Evolutionary conservation across 1,140 invertebrate species (phyloP), one percentile per base, ranked within the genome.

Genomic region (Philotrypesis tridentata): DNA sequence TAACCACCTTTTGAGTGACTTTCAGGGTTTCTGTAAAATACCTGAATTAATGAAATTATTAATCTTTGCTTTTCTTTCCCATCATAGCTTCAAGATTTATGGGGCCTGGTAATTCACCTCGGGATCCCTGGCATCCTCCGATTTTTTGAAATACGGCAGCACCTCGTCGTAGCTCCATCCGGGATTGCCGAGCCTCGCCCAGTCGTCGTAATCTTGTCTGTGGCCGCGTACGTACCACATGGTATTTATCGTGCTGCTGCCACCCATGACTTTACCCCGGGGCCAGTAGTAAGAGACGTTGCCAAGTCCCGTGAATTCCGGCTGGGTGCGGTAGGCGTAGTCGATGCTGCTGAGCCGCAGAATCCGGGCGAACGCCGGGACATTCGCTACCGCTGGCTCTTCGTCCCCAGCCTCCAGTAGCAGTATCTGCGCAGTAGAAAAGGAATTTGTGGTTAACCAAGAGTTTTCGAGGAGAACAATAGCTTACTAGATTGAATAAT

Each of bases 211-310:
- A 79, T 89, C 88, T 37, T 82, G 23, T 4, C 90, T 90, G 88
- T 95, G 93, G 0, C 94, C 95, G 78, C 94, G 86, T 1, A 94
- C 91, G 86, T 95, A 95, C 11, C 93, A 91, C 93, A 95, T 94
- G 27, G 91, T 93, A 87, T 95, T 95, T 21, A 94, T 87, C 12
- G 92, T 91, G 25, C 92, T 93, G 17, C 92, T 93, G 5, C 95
- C 95, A 6, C 95, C 94, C 85, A 92, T 82, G 29, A 92, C 92
- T 85, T 92, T 92, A 7, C 71, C 71, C 40, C 71, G 5, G 25
- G 72, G 72, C 70, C 70, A 72, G 31, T 70, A 65, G 27, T 65
- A 65, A 9, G 63, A 65, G 11, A 65, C 63, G 25, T n/a, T 21
- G 8, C 27, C 40, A 40, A 67, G n/a, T 63, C 33, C 9, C 5